Base-by-base conservation (phyloP, 2,797 vertebrate species). In the Enteromius anoplus region DNA sequence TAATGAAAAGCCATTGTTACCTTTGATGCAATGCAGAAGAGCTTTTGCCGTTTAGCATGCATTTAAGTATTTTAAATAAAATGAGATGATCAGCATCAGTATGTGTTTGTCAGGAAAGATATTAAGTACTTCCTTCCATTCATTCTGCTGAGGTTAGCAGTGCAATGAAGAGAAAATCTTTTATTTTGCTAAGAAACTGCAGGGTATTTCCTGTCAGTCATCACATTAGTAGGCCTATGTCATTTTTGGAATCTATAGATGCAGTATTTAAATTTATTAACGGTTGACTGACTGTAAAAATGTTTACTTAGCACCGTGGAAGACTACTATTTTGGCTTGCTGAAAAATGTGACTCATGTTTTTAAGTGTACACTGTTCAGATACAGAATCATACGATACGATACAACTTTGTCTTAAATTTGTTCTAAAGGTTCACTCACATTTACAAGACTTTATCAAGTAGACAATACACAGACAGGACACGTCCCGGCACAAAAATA, bases 31-130 rank as follows among this genome's bases (percentile, higher is more conserved):
- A n/a, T 42, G 65, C 65, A 68, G 37, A 68, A 4, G 34, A 9
- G 34, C 17, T 66, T 37, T 64, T 62, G 26, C 29, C 5, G 17
- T 32, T 37, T 17, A 68, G 4, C 2, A 17, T 21, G 10, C 10
- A 3, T 68, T 40, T 5, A 3, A 40, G 65, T 5, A 69, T 69
- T 69, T 69, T 12, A n/a, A 9, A 51, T 51, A 26, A 51, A 49
- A 78, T 69, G 15, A 9, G 17, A 26, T 17, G n/a, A 70, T 47
- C n/a, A 26, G 12, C 70, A 76, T 75, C 42, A 42, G 42, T 47
- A 47, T 37, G 71, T 81, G 72, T 49, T 26, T 34, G 66, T 40
- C 51, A 75, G 72, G 19, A 37, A 55, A 37, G 6, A 51, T n/a
- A 55, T 14, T 21, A 47, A 53, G 29, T 34, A 21, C 10, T 34